These are phyloP conservation scores for Pyrrhopygopsis socrates DNA, from an alignment of 2,888 invertebrate species.

Conservation along the genomic window DNA sequence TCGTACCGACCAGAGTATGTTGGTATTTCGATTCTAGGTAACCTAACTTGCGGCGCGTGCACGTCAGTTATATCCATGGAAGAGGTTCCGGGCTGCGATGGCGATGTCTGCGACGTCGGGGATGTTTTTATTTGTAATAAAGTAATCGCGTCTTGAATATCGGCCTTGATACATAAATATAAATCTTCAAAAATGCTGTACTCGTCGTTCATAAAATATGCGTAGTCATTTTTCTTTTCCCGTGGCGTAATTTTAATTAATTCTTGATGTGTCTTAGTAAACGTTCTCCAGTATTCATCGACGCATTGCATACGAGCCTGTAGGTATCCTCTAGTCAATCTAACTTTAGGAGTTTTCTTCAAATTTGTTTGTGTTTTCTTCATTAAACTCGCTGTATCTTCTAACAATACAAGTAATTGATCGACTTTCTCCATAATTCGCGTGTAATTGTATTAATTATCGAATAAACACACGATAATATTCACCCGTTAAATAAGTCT, in stretches of 20 bases:
- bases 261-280: constrained; percentile 9
- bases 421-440: neutral
- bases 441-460: neutral
- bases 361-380: constrained; percentile 15
- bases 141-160: constrained; percentile 8
- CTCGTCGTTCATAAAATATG: constrained; percentile 15
- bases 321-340: constrained; percentile 6
- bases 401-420: neutral
- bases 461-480: neutral
- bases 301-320: constrained; percentile 3
- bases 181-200: neutral
- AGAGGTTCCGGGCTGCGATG: neutral
- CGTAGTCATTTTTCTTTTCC: neutral
- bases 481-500: neutral
- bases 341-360: neutral
- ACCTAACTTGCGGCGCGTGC: neutral
- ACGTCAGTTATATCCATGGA: neutral
- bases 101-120: neutral
- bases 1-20: constrained; percentile 15
- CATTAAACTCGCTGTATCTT: neutral
- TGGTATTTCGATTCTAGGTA: neutral
- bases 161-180: constrained; percentile 5
- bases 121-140: neutral
- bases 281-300: constrained; percentile 9
- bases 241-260: neutral